Evolutionary conservation across 2,797 vertebrate genomes (phyloP), one percentile per base, ranked within the genome.

Genomic region (Menidia menidia): DNA sequence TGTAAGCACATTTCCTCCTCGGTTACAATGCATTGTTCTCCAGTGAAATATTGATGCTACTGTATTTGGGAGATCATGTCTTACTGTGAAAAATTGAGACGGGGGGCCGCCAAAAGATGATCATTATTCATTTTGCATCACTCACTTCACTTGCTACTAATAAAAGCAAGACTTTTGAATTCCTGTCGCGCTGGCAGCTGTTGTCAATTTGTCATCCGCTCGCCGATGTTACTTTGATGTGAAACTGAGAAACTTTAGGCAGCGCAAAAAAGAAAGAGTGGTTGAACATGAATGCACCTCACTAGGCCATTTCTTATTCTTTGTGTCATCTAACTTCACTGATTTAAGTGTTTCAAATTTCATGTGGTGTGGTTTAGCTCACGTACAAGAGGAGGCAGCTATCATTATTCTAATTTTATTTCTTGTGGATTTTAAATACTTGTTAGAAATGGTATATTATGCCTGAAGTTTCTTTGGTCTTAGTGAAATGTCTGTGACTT

Each of bases 1-100:
- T 88, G 89, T 88, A 89, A 91, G 92, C 92, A 88, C 84, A 89
- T 92, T 92, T 92, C 88, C 87, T 86, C 79, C 60, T 86, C 89
- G 86, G 80, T 87, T 86, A 78, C 83, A 67, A 76, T 42, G 80
- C 84, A 88, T 91, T 93, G 90, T 92, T 88, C 87, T 82, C 77
- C 81, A 18, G 60, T 92, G 87, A 92, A 92, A 91, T 89, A 91
- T 92, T 87, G 82, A 90, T 88, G 86, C 87, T 63, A 42, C 47
- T 39, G 78, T 87, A 81, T 90, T 89, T 85, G 64, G 77, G 75
- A 87, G 83, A 91, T 90, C 90, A 85, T 90, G 84, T 58, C 88
- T 89, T 90, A 88, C 78, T 74, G 86, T 91, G 86, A 91, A 90
- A 91, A 88, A 90, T 89, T 77, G 85, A 92, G 81, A 74, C 14